phyloP scores from a whole-genome alignment of 2,888 invertebrate species.

The Mesoligia furuncula region DNA sequence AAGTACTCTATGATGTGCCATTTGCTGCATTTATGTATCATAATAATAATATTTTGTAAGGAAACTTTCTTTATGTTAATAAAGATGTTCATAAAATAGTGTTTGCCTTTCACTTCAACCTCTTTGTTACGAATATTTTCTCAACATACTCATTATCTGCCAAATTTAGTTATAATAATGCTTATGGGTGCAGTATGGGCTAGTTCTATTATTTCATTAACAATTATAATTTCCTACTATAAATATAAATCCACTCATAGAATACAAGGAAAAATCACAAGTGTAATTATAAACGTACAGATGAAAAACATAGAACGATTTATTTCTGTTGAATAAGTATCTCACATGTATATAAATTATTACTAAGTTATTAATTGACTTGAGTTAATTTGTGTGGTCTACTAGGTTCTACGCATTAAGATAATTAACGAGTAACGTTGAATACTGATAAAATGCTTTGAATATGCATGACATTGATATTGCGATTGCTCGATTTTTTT shows the following conservation, averaged over 20 bases:
- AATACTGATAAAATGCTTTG: slow-evolving; percentile 22
- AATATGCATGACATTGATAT: slow-evolving; percentile 4
- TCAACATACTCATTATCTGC: neutral
- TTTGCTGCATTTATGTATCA: slow-evolving; percentile 44
- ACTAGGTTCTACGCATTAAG: neutral
- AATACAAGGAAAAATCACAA: neutral
- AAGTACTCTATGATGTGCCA: slow-evolving; percentile 42
- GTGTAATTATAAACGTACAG: neutral
- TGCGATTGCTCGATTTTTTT: neutral
- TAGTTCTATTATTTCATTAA: neutral
- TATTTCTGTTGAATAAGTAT: neutral
- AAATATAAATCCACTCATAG: no score
- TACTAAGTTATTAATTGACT: neutral
- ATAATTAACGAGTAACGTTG: slow-evolving; percentile 4
- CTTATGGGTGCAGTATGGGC: neutral
- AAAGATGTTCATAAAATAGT: slow-evolving; percentile 35
- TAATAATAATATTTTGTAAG: slow-evolving; percentile 18
- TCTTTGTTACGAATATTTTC: neutral
- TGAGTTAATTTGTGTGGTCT: slow-evolving; percentile 4
- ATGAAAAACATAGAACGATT: neutral
- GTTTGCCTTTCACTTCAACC: slow-evolving; percentile 23
- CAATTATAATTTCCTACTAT: neutral
- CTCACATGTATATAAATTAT: neutral
- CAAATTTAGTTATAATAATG: neutral
- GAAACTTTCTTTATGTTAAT: slow-evolving; percentile 41